These are phyloP conservation scores for Microplitis deprimator DNA, from an alignment of 2,888 invertebrate genomes.

Conservation along the genomic window DNA sequence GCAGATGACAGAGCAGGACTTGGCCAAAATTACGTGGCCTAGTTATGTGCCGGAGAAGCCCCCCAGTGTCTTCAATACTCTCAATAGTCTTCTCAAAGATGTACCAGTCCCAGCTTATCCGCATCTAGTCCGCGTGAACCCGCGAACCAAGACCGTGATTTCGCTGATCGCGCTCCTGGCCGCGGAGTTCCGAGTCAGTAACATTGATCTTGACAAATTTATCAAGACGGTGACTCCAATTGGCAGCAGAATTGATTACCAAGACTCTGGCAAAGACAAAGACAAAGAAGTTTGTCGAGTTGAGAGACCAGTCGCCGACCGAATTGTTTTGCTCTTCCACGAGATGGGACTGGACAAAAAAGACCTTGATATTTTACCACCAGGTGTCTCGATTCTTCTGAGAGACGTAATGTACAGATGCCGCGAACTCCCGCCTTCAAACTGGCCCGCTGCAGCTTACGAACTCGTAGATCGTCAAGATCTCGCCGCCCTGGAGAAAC, in stretches of 20 bases:
- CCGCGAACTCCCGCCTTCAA: slow-evolving; percentile 80
- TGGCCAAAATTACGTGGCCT: slow-evolving; percentile 77
- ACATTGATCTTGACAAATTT: slow-evolving; percentile 61
- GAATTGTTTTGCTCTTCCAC: slow-evolving; percentile 74
- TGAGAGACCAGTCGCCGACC: slow-evolving; percentile 64
- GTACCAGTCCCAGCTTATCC: slow-evolving; percentile 77
- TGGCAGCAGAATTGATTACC: slow-evolving; percentile 66
- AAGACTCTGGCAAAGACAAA: slow-evolving; percentile 56
- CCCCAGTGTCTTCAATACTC: slow-evolving; percentile 81
- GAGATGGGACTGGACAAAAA: slow-evolving; percentile 76
- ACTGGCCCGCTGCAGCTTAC: slow-evolving; percentile 82
- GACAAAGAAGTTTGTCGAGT: slow-evolving; percentile 58
- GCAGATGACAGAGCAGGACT: slow-evolving; percentile 75
- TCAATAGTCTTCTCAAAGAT: slow-evolving; percentile 78
- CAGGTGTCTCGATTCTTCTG: slow-evolving; percentile 80
- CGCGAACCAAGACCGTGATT: slow-evolving; percentile 80
- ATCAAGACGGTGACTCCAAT: slow-evolving; percentile 66
- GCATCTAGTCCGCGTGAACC: slow-evolving; percentile 82
- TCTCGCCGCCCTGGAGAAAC: slow-evolving; percentile 75
- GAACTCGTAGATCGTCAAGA: slow-evolving; percentile 82
- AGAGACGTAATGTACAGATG: slow-evolving; percentile 81
- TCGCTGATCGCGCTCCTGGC: slow-evolving; percentile 75
- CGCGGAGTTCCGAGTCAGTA: slow-evolving; percentile 54
- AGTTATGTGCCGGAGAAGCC: slow-evolving; percentile 77
- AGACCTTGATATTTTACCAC: slow-evolving; percentile 81